Evolutionary conservation across 1,140 invertebrate species (phyloP).

Genomic region (Drosophila orosa): DNA sequence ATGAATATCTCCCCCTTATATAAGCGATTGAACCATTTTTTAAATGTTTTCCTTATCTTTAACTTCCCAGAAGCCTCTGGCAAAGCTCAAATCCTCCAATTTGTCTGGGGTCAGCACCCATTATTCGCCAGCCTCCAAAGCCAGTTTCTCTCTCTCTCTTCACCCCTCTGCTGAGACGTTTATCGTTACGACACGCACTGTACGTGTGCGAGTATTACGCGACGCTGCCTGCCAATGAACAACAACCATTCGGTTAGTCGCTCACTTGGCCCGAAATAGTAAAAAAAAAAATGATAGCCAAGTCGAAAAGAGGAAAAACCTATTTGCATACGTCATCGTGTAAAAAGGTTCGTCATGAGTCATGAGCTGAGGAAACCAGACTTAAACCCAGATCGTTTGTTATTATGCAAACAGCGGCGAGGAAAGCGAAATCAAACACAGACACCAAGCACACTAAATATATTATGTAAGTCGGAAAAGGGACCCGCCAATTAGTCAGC

Average conservation of each 20-base stretch:
- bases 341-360: slow-evolving; percentile 55
- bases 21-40: background rate
- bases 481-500: slow-evolving; percentile 37
- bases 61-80: background rate
- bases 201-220: slow-evolving; percentile 56
- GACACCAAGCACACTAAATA: background rate
- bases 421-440: slow-evolving; percentile 15
- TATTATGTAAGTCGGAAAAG: slow-evolving; percentile 26
- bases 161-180: slow-evolving; percentile 7
- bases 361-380: slow-evolving; percentile 31
- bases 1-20: too few species aligned
- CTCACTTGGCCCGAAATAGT: slow-evolving; percentile 49
- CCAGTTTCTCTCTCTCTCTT: background rate
- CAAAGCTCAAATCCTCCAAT: slow-evolving; percentile 3
- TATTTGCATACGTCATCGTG: slow-evolving; percentile 50
- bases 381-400: slow-evolving; percentile 3
- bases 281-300: slow-evolving; percentile 11
- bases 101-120: slow-evolving; percentile 36
- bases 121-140: slow-evolving; percentile 14
- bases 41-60: background rate
- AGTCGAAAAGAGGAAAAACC: slow-evolving; percentile 35
- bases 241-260: slow-evolving; percentile 30
- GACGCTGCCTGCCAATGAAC: slow-evolving; percentile 33
- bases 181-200: slow-evolving; percentile 69
- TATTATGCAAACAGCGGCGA: slow-evolving; percentile 20